Conservation (phyloP, 1,140 invertebrate genomes). For the Calosoma granatense region DNA sequence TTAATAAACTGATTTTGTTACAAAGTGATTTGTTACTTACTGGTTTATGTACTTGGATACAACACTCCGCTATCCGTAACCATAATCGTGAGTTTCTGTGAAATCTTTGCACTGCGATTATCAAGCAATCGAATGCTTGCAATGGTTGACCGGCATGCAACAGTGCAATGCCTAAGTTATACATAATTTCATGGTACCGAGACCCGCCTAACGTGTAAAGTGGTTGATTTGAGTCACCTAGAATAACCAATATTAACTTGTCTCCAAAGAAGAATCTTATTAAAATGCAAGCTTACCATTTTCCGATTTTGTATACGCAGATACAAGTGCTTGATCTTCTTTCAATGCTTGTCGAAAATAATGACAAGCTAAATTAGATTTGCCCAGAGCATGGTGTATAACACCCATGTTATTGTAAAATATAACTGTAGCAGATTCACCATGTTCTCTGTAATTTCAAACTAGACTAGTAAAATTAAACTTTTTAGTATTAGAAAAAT, state of each 20-base stretch:
- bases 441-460: slow-evolving; percentile 39
- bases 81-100: slow-evolving; percentile 83
- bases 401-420: slow-evolving; percentile 87
- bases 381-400: slow-evolving; percentile 75
- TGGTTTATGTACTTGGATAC: slow-evolving; percentile 59
- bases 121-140: slow-evolving; percentile 84
- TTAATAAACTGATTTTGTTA: slow-evolving; percentile 2
- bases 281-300: slow-evolving; percentile 27
- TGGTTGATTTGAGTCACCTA: slow-evolving; percentile 30
- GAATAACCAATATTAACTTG: slow-evolving; percentile 8
- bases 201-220: slow-evolving; percentile 45
- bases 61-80: slow-evolving; percentile 89
- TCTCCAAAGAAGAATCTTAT: neutral
- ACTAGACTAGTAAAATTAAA: slow-evolving; percentile 2
- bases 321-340: slow-evolving; percentile 59
- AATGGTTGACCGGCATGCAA: slow-evolving; percentile 68
- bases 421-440: slow-evolving; percentile 56
- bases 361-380: slow-evolving; percentile 74
- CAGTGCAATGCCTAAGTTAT: slow-evolving; percentile 82
- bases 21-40: slow-evolving; percentile 39
- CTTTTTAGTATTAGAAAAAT: neutral
- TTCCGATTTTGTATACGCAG: slow-evolving; percentile 31
- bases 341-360: slow-evolving; percentile 77
- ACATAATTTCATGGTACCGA: slow-evolving; percentile 72
- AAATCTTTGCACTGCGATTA: slow-evolving; percentile 76